Evolutionary conservation across 2,113 vertebrate species (phyloP).

Genomic region (Benitochromis conjunctus): DNA sequence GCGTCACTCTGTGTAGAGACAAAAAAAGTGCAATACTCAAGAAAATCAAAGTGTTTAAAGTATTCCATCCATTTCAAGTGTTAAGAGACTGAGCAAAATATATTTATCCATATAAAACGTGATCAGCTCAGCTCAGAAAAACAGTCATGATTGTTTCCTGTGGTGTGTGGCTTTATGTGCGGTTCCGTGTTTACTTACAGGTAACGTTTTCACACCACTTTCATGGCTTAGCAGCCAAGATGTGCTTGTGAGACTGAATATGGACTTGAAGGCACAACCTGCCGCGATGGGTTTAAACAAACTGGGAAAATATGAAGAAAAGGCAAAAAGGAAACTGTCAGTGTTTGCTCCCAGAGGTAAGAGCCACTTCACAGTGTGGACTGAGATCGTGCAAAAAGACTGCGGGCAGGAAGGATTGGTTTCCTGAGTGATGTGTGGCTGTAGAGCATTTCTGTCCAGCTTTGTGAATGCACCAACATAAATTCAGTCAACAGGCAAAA

Average conservation of each 20-base stretch:
- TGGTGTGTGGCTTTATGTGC: neutral
- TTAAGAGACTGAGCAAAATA: neutral
- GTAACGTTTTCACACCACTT: neutral
- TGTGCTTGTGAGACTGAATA: neutral
- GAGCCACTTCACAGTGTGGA: neutral
- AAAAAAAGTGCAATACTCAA: neutral
- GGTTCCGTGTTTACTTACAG: neutral
- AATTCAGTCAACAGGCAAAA: conserved; percentile 46
- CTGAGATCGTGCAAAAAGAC: neutral
- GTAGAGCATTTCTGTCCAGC: conserved; percentile 27
- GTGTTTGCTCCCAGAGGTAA: neutral
- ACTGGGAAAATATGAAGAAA: neutral
- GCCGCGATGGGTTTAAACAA: neutral
- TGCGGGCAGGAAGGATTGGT: conserved; percentile 23
- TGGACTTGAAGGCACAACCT: neutral
- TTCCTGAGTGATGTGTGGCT: conserved; percentile 47
- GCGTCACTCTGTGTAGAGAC: neutral
- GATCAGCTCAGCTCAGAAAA: neutral
- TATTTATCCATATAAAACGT: neutral
- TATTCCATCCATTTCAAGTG: neutral
- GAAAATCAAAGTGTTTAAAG: neutral
- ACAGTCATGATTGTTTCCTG: neutral
- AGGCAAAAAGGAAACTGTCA: neutral
- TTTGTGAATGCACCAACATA: conserved; percentile 52
- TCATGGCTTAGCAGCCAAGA: neutral